Evolutionary conservation across 2,797 vertebrate species (phyloP).

Genomic region (Megaceryle alcyon): DNA sequence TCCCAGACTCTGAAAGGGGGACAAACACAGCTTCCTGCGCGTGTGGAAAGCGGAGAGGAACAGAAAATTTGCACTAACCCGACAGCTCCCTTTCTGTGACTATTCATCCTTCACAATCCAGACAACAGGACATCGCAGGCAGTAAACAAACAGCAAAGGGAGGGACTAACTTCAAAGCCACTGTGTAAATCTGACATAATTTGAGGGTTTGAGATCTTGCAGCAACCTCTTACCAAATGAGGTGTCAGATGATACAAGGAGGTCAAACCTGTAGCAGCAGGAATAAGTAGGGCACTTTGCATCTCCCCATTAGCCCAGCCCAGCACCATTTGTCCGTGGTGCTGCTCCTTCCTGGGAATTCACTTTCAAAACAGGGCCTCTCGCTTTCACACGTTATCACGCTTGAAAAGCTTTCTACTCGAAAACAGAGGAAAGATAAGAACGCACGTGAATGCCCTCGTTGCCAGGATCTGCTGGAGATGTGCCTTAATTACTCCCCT

Average conservation of each 20-base stretch:
- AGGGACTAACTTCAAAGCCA: slow-evolving; percentile 44
- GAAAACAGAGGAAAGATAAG: background rate
- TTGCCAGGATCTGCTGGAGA: background rate
- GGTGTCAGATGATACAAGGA: slow-evolving; percentile 49
- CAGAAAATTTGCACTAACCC: background rate
- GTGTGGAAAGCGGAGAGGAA: background rate
- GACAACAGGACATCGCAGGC: slow-evolving; percentile 8
- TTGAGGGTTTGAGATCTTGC: slow-evolving; percentile 53
- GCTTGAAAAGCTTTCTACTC: background rate
- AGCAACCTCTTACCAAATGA: slow-evolving; percentile 47
- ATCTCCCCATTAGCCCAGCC: background rate
- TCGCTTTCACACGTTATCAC: background rate
- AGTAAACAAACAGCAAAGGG: slow-evolving; percentile 45
- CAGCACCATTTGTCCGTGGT: background rate
- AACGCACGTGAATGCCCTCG: rapidly evolving
- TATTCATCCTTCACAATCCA: slow-evolving; percentile 39
- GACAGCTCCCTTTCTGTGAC: slow-evolving; percentile 2
- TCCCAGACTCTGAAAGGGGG: background rate
- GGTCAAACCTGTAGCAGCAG: slow-evolving; percentile 44
- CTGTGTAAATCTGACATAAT: slow-evolving; percentile 42
- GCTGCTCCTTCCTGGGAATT: background rate
- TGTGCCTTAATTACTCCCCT: background rate
- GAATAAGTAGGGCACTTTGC: slow-evolving; percentile 20
- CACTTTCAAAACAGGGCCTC: background rate
- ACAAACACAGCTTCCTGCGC: rapidly evolving